Evolutionary conservation across 2,113 vertebrate species (phyloP).

Genomic region (Pithys albifrons): DNA sequence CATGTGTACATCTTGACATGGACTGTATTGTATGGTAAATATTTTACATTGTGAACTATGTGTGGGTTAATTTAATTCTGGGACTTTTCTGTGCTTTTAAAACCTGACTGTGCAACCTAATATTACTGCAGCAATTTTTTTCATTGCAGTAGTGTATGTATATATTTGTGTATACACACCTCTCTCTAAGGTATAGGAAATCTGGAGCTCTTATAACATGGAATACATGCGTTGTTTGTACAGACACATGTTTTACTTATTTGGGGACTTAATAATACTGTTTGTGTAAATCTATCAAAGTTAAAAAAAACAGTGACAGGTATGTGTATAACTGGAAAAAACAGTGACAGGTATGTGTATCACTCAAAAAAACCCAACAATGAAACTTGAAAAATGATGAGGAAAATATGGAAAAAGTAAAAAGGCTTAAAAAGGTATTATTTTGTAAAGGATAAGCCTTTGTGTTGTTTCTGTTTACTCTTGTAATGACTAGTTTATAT

Average conservation of each 20-base stretch:
- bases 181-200: not conserved
- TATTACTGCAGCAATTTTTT: not conserved
- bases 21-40: not conserved
- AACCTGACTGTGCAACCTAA: not conserved
- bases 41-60: not conserved
- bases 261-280: not conserved
- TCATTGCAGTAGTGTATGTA: not conserved
- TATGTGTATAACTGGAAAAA: not conserved
- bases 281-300: not conserved
- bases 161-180: not conserved
- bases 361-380: too few relatives aligned
- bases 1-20: not conserved
- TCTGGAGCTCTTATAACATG: not conserved
- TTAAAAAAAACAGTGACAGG: not conserved
- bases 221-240: not conserved
- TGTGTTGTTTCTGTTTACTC: not conserved
- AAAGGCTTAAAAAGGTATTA: not conserved
- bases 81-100: not conserved
- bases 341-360: too few relatives aligned
- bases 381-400: not conserved
- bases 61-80: not conserved
- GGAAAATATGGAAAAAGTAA: not conserved
- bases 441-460: not conserved
- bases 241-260: not conserved
- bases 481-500: not conserved